phyloP scores from a whole-genome alignment of 2,113 vertebrate species.

The Cacatua alba region DNA sequence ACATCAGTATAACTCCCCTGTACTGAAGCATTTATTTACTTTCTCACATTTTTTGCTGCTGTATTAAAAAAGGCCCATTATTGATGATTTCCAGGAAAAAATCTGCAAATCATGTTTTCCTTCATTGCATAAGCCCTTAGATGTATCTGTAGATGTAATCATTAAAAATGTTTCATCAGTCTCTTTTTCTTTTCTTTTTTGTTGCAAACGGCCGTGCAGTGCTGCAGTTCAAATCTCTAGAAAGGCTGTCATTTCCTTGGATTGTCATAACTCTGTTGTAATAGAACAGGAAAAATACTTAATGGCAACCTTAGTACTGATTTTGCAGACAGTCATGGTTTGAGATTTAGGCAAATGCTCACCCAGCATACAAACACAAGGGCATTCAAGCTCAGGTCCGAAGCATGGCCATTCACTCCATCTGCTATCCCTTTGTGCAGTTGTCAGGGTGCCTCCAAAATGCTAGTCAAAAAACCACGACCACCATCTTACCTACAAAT shows the following conservation, averaged over 20 bases:
- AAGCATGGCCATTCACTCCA: neutral
- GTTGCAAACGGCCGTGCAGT: neutral
- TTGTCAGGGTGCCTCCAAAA: neutral
- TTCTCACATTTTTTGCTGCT: neutral
- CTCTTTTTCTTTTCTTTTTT: neutral
- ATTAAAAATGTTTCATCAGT: neutral
- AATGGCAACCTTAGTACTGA: neutral
- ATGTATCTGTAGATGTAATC: neutral
- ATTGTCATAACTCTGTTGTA: neutral
- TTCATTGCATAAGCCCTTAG: neutral
- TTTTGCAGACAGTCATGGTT: neutral
- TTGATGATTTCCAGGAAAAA: neutral
- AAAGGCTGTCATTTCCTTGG: neutral
- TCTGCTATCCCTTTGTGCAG: neutral
- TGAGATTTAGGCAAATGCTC: neutral
- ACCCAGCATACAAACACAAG: neutral
- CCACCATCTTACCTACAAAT: neutral
- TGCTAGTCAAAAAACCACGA: neutral
- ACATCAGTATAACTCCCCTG: neutral
- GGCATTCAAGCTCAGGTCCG: neutral
- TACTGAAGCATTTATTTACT: neutral
- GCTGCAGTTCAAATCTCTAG: neutral
- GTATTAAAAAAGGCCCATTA: neutral
- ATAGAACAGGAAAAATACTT: neutral
- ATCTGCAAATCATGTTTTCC: neutral